phyloP scores from a whole-genome alignment of 2,888 invertebrate genomes.

The Chymomyza procnemis region DNA sequence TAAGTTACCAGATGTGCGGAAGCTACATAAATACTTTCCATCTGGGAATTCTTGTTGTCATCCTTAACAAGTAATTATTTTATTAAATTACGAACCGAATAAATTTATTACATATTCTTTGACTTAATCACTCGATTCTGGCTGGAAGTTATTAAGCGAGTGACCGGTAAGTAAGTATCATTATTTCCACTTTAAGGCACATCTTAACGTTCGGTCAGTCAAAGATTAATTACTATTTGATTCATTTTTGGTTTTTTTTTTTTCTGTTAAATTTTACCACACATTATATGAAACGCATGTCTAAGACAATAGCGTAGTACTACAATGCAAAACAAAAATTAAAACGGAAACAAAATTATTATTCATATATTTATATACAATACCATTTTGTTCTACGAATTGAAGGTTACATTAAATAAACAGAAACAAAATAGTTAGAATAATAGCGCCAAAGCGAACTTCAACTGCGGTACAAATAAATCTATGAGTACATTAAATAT shows the following conservation, averaged over 20 bases:
- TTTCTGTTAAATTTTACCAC: background rate
- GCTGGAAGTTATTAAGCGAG: background rate
- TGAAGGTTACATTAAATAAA: slow-evolving; percentile 53
- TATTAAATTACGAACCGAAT: background rate
- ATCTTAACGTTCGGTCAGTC: slow-evolving; percentile 15
- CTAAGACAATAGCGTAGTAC: slow-evolving; percentile 18
- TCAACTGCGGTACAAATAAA: slow-evolving; percentile 32
- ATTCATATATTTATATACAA: slow-evolving; percentile 25
- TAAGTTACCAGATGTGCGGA: background rate
- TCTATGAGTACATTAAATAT: no score
- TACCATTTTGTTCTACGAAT: slow-evolving; percentile 47
- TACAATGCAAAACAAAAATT: slow-evolving; percentile 39
- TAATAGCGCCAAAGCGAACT: slow-evolving; percentile 1
- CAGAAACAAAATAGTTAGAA: slow-evolving; percentile 26
- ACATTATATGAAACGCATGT: slow-evolving; percentile 21
- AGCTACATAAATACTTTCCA: background rate
- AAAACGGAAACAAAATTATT: slow-evolving; percentile 58
- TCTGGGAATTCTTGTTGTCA: background rate
- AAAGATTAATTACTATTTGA: background rate
- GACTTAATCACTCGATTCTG: background rate
- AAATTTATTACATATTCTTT: background rate
- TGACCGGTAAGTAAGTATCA: background rate
- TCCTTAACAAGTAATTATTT: background rate
- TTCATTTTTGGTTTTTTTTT: background rate
- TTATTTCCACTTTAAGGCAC: background rate